phyloP scores from a whole-genome alignment of 2,797 vertebrate species.

The Neostethus bicornis region DNA sequence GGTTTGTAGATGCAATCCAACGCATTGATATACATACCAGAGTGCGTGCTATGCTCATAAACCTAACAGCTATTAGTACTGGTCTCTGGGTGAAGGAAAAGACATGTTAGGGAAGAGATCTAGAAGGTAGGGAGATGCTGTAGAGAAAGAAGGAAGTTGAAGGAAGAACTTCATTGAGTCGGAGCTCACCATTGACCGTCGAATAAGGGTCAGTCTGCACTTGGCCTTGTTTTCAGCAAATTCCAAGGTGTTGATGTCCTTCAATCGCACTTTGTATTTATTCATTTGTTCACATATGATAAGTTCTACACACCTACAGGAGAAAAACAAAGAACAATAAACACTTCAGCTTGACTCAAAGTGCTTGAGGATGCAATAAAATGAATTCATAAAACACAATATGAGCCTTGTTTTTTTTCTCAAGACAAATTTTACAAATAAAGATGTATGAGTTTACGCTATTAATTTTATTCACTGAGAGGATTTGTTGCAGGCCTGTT shows the following conservation, averaged over 20 bases:
- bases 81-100: slow-evolving; percentile 90
- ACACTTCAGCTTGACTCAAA: slow-evolving; percentile 4
- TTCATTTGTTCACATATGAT: slow-evolving; percentile 97
- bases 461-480: neutral
- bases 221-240: slow-evolving; percentile 98
- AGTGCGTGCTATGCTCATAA: slow-evolving; percentile 93
- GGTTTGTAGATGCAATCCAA: slow-evolving; percentile 19
- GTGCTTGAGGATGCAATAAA: neutral
- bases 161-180: neutral
- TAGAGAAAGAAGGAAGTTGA: slow-evolving; percentile 55
- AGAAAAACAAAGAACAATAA: slow-evolving; percentile 6
- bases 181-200: slow-evolving; percentile 92
- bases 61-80: slow-evolving; percentile 96
- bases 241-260: slow-evolving; percentile 97
- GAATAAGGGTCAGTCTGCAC: slow-evolving; percentile 91
- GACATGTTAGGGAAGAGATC: slow-evolving; percentile 82
- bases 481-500: slow-evolving; percentile 5
- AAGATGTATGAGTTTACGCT: slow-evolving; percentile 1
- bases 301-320: slow-evolving; percentile 90
- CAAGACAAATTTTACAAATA: neutral
- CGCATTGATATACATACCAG: slow-evolving; percentile 88
- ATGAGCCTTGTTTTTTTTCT: neutral
- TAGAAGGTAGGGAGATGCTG: slow-evolving; percentile 77
- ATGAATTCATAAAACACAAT: neutral
- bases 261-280: slow-evolving; percentile 94